Base-by-base conservation (phyloP, 2,113 vertebrate species). In the Machaerirhynchus nigripectus region DNA sequence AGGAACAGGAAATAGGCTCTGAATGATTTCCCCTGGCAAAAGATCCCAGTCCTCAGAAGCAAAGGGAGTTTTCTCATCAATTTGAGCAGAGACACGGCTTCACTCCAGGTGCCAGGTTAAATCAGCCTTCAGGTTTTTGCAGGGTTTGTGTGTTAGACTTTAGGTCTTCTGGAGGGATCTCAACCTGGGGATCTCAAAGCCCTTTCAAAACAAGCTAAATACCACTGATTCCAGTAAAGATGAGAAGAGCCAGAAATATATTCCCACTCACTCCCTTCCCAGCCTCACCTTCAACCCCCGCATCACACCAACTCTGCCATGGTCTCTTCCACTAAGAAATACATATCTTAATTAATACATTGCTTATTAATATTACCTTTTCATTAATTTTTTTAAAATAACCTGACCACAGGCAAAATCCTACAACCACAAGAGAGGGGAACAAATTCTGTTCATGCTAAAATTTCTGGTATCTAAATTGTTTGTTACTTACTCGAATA, bases 21-120 rank as follows among this genome's bases (percentile, higher is more conserved):
- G 76, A 92, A 84, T 95, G 49, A 94, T 95, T 96, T 96, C 96
- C 93, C 94, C 76, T 75, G 89, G 91, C 0, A 6, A 89, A 92
- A 71, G 60, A 95, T 90, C 89, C 83, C 91, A 92, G 71, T 78
- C 44, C 47, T 80, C 91, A 91, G 76, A 78, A 95, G 84, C 12
- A 7, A 84, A 78, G 52, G 76, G 94, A 96, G 40, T 93, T 95
- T 94, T 95, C 84, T 96, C 89, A 96, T 95, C 91, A 92, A 50
- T 82, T 96, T 91, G 68, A 93, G 57, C 65, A 60, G 61, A 95
- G 74, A 92, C 31, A 53, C 0, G 0, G 57, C 87, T 96, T 96
- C 81, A 27, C 84, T 95, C 67, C 68, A 1, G 0, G 42, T 91
- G 94, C 94, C 95, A 96, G 70, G 37, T 94, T 94, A 95, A 96